phyloP scores from a whole-genome alignment of 1,140 invertebrate genomes.

The Euglossa dilemma region DNA sequence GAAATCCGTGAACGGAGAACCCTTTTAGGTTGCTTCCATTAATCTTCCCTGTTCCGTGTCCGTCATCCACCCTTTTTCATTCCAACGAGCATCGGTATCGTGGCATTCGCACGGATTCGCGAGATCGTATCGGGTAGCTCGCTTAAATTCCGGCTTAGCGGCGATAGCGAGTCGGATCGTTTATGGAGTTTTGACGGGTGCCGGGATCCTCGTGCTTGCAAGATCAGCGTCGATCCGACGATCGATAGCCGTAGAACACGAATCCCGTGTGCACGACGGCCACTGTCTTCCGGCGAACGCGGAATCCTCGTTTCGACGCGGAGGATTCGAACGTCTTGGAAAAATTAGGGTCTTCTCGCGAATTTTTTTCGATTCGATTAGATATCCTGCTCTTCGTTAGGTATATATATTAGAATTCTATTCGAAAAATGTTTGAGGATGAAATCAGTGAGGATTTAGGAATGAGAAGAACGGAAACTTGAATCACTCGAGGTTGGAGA shows the following conservation, averaged over 20 bases:
- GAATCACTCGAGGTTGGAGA: no score
- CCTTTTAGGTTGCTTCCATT: neutral
- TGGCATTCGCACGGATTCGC: conserved; percentile 52
- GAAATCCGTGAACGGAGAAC: neutral
- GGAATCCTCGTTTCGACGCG: conserved; percentile 4
- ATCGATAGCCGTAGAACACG: conserved; percentile 39
- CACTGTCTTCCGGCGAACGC: neutral
- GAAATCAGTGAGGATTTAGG: no score
- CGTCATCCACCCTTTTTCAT: conserved; percentile 2
- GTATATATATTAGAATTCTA: no score
- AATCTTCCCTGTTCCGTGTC: neutral
- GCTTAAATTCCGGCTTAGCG: conserved; percentile 30
- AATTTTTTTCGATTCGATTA: no score
- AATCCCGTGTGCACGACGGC: neutral
- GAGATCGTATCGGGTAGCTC: conserved; percentile 45
- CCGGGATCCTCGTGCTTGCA: neutral
- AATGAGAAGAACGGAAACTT: no score
- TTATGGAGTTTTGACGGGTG: conserved; percentile 53
- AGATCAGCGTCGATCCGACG: conserved; percentile 35
- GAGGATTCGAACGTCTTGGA: neutral
- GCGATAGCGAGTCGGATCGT: conserved; percentile 46
- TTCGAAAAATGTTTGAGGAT: no score
- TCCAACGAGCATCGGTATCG: neutral
- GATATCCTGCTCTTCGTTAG: no score
- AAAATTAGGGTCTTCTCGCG: no score